phyloP scores from a whole-genome alignment of 2,113 vertebrate species.

The Collichthys lucidus region DNA sequence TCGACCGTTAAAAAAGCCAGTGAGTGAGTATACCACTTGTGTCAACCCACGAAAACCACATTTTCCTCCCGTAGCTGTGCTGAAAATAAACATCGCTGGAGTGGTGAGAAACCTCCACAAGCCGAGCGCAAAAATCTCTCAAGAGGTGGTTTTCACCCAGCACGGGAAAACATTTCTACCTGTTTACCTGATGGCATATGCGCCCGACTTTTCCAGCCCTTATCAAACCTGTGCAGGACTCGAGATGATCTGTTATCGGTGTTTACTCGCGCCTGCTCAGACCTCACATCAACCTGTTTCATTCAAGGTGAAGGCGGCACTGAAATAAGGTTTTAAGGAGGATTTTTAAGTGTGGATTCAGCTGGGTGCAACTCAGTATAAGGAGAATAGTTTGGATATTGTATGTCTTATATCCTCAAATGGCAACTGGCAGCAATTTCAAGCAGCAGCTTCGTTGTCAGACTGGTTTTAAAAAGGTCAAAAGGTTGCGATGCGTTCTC shows the following conservation, averaged over 20 bases:
- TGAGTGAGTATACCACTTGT: background rate
- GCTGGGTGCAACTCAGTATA: background rate
- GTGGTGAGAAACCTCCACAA: no score
- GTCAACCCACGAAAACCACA: conserved; percentile 13
- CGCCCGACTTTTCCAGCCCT: background rate
- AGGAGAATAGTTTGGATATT: background rate
- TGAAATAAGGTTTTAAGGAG: background rate
- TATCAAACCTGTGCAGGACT: background rate
- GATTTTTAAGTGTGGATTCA: background rate
- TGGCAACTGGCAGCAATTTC: background rate
- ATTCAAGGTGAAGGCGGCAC: background rate
- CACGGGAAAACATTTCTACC: background rate
- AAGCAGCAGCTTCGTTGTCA: background rate
- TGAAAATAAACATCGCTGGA: conserved; percentile 1
- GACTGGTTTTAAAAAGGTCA: background rate
- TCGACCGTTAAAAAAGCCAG: conserved; percentile 19
- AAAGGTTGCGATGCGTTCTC: background rate
- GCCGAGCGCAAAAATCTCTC: no score
- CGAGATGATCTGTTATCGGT: background rate
- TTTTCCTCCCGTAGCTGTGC: background rate
- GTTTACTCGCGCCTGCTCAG: background rate
- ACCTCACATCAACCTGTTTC: background rate
- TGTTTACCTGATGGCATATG: background rate
- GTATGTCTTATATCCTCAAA: background rate
- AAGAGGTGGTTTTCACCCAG: background rate